Evolutionary conservation across 2,888 invertebrate genomes (phyloP).

Genomic region (Patella depressa): DNA sequence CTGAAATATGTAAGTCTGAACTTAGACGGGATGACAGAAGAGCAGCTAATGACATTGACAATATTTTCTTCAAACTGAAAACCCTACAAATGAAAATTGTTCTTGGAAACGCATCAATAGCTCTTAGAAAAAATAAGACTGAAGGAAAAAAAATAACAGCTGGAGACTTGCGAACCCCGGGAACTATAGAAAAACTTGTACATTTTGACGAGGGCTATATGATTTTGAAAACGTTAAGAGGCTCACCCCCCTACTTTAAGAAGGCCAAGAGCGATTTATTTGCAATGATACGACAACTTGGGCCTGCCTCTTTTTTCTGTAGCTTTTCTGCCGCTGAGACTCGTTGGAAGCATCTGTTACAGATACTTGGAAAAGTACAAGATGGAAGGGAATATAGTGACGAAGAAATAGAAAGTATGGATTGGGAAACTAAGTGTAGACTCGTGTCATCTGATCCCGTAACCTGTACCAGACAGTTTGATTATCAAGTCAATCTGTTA

Average conservation of each 20-base stretch:
- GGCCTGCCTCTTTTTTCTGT: conserved; percentile 36
- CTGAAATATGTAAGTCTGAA: neutral
- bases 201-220: conserved; percentile 23
- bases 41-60: neutral
- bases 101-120: neutral
- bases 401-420: too few relatives aligned
- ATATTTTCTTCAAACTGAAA: neutral
- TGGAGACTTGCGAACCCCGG: neutral
- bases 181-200: neutral
- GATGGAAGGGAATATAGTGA: conserved; percentile 18
- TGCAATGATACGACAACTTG: conserved; percentile 43
- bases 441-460: conserved; percentile 46
- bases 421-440: too few relatives aligned
- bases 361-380: conserved; percentile 15
- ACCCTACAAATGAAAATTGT: neutral
- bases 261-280: conserved; percentile 27
- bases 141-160: neutral
- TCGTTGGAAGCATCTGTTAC: conserved; percentile 18
- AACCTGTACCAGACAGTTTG: too few relatives aligned
- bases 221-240: conserved; percentile 27
- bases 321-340: conserved; percentile 39
- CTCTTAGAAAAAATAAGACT: conserved; percentile 1
- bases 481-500: too few relatives aligned
- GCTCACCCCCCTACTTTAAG: conserved; percentile 15
- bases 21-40: neutral